A percentile compares a stretch with the other conserved stretches of the same genome.
phyloP scores from a whole-genome alignment of 2,113 vertebrate genomes.

The Nothobranchius furzeri region DNA sequence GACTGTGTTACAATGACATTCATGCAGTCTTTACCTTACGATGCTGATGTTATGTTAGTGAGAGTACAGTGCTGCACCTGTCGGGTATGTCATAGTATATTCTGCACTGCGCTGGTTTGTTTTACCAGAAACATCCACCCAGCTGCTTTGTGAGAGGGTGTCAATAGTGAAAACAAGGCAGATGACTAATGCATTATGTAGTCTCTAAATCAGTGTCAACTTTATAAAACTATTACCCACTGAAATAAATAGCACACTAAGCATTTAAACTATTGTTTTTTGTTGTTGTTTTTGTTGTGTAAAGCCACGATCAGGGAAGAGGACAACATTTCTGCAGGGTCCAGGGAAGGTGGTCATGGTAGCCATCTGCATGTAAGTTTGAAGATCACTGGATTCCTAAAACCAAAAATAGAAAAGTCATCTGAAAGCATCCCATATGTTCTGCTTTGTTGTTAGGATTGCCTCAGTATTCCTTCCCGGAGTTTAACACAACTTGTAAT shows the following conservation, averaged over 20 bases:
- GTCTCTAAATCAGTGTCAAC: no score
- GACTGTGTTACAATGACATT: constrained; percentile 42
- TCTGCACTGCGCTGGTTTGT: constrained; percentile 30
- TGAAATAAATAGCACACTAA: no score
- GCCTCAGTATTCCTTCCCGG: background rate
- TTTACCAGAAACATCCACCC: background rate
- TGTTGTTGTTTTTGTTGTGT: constrained; percentile 18
- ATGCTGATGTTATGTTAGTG: constrained; percentile 25
- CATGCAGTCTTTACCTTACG: constrained; percentile 21
- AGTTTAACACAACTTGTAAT: no score
- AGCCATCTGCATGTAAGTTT: constrained; percentile 98
- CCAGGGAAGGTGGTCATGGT: constrained; percentile 98
- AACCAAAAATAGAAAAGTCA: background rate
- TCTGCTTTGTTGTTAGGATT: background rate
- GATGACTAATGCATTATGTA: background rate
- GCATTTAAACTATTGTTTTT: background rate
- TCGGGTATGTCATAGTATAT: constrained; percentile 30
- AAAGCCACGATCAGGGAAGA: constrained; percentile 89
- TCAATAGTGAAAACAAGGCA: background rate
- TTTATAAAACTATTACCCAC: no score
- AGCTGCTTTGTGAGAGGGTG: background rate
- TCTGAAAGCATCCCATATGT: background rate
- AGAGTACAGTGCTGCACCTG: constrained; percentile 12
- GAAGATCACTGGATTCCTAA: background rate
- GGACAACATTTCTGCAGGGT: constrained; percentile 89